Percentiles rank a stretch among this genome's conserved stretches.
Conservation (phyloP, 2,797 vertebrate genomes). For the Anabacerthia variegaticeps region DNA sequence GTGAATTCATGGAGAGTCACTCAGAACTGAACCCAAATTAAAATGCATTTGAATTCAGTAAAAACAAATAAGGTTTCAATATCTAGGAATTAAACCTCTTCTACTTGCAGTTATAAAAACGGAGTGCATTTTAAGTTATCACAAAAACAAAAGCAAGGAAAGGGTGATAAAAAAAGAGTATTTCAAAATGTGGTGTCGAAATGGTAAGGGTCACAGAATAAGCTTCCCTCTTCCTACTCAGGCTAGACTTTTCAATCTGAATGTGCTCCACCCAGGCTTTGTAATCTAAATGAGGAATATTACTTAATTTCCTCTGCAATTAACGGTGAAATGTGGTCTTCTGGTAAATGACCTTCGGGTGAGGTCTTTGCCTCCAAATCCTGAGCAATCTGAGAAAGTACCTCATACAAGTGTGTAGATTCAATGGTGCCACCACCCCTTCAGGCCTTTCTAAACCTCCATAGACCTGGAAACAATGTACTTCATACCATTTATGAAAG, state of each 20-base stretch:
- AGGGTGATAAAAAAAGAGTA: background rate
- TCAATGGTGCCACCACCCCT: background rate
- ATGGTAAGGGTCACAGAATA: background rate
- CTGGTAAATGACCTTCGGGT: background rate
- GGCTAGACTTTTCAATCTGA: background rate
- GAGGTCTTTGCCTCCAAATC: background rate
- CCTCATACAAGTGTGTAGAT: background rate
- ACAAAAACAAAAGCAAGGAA: background rate
- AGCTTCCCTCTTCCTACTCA: background rate
- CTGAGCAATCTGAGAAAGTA: background rate
- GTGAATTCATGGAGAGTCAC: background rate
- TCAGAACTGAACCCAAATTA: background rate
- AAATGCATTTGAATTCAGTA: background rate
- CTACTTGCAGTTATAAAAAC: background rate
- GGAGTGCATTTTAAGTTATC: background rate
- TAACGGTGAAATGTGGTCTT: background rate
- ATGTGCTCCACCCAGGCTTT: background rate
- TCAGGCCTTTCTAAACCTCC: background rate
- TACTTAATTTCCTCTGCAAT: background rate
- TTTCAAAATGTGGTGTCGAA: background rate
- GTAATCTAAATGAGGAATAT: background rate
- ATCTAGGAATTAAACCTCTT: background rate
- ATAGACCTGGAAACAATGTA: background rate
- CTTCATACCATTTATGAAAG: background rate
- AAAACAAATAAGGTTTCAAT: background rate